Percentiles rank a stretch among this genome's conserved stretches.
These are phyloP conservation scores for Alsophila aescularia DNA, from an alignment of 2,888 invertebrate genomes.

Conservation along the genomic window DNA sequence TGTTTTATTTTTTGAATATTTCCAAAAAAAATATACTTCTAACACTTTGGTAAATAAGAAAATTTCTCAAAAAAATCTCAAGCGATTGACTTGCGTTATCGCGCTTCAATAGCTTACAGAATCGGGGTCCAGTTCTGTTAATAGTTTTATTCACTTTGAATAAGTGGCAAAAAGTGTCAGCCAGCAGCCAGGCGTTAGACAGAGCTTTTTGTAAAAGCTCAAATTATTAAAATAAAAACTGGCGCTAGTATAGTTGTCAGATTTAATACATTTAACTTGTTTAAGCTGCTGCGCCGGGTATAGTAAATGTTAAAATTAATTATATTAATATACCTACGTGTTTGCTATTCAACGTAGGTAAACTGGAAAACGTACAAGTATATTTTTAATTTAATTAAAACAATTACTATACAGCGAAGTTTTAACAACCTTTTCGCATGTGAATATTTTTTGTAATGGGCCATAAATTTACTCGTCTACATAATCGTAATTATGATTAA, in stretches of 20 bases:
- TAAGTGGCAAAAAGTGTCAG: neutral
- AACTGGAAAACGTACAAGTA: neutral
- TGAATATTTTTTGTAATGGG: constrained; percentile 13
- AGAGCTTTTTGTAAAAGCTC: no score
- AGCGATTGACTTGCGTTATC: no score
- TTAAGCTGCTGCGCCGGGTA: constrained; percentile 38
- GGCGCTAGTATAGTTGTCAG: constrained; percentile 42
- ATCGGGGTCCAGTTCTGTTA: no score
- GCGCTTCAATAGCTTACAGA: no score
- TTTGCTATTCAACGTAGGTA: constrained; percentile 9
- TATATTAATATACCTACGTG: constrained; percentile 50
- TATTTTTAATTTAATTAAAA: neutral
- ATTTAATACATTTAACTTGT: constrained; percentile 53
- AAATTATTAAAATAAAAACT: no score
- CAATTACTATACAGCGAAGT: neutral
- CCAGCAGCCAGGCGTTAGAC: no score
- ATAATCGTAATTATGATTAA: constrained; percentile 3
- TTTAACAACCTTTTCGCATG: constrained; percentile 10
- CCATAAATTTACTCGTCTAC: constrained; percentile 1
- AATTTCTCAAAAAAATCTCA: no score
- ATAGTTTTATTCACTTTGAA: no score
- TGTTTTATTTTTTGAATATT: no score
- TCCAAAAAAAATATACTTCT: no score
- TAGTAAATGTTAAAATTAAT: constrained; percentile 47
- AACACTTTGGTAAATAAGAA: no score